Evolutionary conservation across 2,888 invertebrate species (phyloP), one percentile per base, ranked within the genome.

Genomic region (Ecdyonurus torrentis): DNA sequence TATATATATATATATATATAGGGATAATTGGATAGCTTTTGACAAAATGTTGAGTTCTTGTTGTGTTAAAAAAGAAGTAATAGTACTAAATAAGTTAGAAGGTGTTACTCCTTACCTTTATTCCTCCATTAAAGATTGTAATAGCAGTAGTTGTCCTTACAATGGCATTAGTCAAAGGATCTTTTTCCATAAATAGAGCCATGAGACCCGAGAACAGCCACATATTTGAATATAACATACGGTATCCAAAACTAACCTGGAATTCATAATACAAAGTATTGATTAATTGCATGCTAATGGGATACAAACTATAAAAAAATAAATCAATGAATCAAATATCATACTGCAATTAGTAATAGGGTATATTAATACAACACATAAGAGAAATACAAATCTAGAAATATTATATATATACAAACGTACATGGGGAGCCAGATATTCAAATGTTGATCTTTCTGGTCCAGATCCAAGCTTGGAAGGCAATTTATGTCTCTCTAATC

Each of bases 131-230:
- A 66, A 79, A 73, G 66, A 75, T 73, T 2, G 79, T 79, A 3
- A 78, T 74, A 18, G 78, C 75, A n/a, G 78, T 78, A 1, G 78
- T 77, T 1, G 79, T 79, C 64, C 78, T 71, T 0, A 76, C 69
- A 1, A 76, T 63, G 2, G 77, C 73, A 69, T 77, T 76, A 2
- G 74, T 71, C 1, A 69, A 62, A 18, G 75, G 73, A 24, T 71
- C 71, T 22, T 65, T 66, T 24, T 74, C 72, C 67, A 76, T 68
- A 22, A 72, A 65, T 70, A 74, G 55, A 2, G 69, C 67, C 23
- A 72, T 61, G n/a, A 72, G 24, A 58, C 75, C 74, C 53, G 71
- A 69, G 69, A 79, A 78, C 5, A 78, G 66, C 78, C 78, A 79
- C 20, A 78, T 67, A 67, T 78, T 78, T 52, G 72, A 68, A 67